phyloP scores from a whole-genome alignment of 2,113 vertebrate species.

The Bombycilla garrulus region DNA sequence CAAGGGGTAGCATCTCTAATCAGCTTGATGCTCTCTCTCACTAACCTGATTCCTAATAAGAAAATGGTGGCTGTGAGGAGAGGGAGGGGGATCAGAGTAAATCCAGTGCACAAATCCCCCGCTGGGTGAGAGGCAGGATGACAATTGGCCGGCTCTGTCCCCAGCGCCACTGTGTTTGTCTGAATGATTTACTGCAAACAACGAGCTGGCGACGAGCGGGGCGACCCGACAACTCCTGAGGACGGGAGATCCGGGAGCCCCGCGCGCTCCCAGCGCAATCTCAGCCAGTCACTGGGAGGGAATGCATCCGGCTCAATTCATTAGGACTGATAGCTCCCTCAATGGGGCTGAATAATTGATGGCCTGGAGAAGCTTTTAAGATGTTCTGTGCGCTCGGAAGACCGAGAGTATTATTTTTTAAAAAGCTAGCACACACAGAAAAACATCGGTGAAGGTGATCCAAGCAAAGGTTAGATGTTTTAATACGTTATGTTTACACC shows the following conservation, averaged over 20 bases:
- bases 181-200: slow-evolving; percentile 44
- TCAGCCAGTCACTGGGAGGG: slow-evolving; percentile 60
- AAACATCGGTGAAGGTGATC: slow-evolving; percentile 63
- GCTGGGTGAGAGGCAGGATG: background rate
- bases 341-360: slow-evolving; percentile 83
- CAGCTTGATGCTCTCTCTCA: slow-evolving; percentile 59
- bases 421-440: slow-evolving; percentile 68
- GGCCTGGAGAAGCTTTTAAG: slow-evolving; percentile 75
- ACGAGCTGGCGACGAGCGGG: background rate
- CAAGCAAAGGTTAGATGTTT: slow-evolving; percentile 75
- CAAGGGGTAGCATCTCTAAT: slow-evolving; percentile 63
- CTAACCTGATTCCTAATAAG: slow-evolving; percentile 69
- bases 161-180: slow-evolving; percentile 15
- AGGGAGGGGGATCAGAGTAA: background rate
- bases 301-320: slow-evolving; percentile 76
- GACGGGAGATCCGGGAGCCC: slow-evolving; percentile 8
- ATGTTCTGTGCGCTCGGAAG: slow-evolving; percentile 61
- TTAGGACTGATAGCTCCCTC: slow-evolving; percentile 80
- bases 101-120: slow-evolving; percentile 10
- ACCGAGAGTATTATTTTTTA: slow-evolving; percentile 70
- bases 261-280: slow-evolving; percentile 48
- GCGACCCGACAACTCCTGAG: background rate
- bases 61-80: slow-evolving; percentile 13
- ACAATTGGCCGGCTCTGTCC: background rate
- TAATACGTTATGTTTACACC: slow-evolving; percentile 76